These are phyloP conservation scores for Noctua pronuba DNA, from an alignment of 2,888 invertebrate genomes.

Conservation along the genomic window DNA sequence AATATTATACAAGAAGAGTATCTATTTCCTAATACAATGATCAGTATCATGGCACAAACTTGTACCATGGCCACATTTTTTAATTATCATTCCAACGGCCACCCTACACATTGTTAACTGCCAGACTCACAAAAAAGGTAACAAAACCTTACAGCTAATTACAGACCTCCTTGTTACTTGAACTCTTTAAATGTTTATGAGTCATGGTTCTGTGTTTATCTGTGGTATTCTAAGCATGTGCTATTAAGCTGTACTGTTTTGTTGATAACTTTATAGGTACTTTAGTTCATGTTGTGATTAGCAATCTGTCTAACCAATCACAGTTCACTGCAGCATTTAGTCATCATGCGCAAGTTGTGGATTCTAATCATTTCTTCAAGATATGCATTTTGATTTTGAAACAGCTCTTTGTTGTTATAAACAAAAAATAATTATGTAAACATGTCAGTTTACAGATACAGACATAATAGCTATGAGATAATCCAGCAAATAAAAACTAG, in stretches of 20 bases:
- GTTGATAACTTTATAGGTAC: conserved; percentile 33
- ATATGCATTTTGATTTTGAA: not conserved
- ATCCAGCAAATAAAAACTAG: not conserved
- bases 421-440: not conserved
- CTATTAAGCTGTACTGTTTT: conserved; percentile 20
- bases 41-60: conserved; percentile 37
- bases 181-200: conserved; percentile 54
- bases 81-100: conserved; percentile 37
- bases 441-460: not conserved
- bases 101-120: conserved; percentile 38
- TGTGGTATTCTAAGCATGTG: conserved; percentile 48
- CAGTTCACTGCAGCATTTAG: not conserved
- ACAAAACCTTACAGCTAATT: conserved; percentile 55
- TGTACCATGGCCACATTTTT: conserved; percentile 45
- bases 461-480: not conserved
- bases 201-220: conserved; percentile 58
- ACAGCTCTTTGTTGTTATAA: not conserved
- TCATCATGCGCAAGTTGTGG: not conserved
- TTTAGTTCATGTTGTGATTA: conserved; percentile 33
- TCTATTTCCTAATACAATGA: conserved; percentile 7
- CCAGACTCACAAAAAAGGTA: conserved; percentile 60
- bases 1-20: conserved; percentile 14
- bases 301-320: conserved; percentile 26
- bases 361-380: not conserved
- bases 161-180: conserved; percentile 54